Base-by-base conservation (phyloP, 2,888 invertebrate genomes). In the Phyllotreta striolata region DNA sequence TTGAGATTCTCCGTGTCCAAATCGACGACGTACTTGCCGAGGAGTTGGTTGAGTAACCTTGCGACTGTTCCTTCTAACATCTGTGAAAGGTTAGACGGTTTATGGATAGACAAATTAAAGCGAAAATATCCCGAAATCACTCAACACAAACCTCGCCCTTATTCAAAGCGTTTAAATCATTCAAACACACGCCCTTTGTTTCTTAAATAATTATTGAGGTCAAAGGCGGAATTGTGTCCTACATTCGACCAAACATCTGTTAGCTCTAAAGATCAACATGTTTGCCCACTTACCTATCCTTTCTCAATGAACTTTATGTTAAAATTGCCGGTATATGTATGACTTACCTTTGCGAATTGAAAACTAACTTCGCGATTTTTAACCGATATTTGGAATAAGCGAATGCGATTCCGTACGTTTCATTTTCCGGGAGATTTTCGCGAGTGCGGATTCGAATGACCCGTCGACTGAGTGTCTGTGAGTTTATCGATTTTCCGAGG, bases 31-130 rank as follows among this genome's bases (percentile, higher is more conserved):
- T 92, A 93, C 80, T 91, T 91, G 66, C 92, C 92, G 72, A 93
- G 84, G 69, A 91, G 86, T 76, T 90, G 89, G 84, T 93, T 92
- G 46, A 93, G 84, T 74, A 92, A 84, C 63, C 91, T 89, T 66
- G 92, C 92, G 49, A 92, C 90, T 14, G 91, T 88, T 74, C 91
- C 89, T 82, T 92, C 91, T 78, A 92, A 89, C 91, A 92, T 91
- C 77, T 71, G 14, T 38, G 61, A 63, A 12, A 13, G 3, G 10
- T 44, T 44, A 44, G n/a, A 2, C 10, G 3, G 9, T 44, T 44
- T 5, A 13, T 44, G 12, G 3, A 44, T 4, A 6, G 5, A 43
- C n/a, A 43, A 6, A 4, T 43, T 43, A 9, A 43, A 10, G n/a
- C n/a, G 6, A 43, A 6, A 43, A 43, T 43, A 43, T 9, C 12